Evolutionary conservation across 2,797 vertebrate species (phyloP).

Genomic region (Rhinogobio ventralis): DNA sequence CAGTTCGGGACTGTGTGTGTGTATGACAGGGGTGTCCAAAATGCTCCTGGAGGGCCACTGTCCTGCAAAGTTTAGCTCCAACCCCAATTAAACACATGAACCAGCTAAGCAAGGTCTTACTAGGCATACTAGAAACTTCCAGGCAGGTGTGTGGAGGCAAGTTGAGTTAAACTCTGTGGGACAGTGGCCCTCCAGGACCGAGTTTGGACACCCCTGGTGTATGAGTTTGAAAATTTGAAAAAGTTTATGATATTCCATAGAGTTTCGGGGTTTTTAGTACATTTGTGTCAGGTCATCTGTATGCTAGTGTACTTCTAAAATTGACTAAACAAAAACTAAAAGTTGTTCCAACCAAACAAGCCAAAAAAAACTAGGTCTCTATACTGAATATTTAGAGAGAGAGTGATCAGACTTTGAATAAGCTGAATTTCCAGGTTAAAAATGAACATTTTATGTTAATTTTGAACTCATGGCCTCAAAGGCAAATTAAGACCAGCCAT

Average conservation of each 20-base stretch:
- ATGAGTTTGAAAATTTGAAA: neutral
- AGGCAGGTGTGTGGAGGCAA: no score
- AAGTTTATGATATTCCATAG: neutral
- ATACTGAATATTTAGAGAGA: neutral
- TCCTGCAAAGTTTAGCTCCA: no score
- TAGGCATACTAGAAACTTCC: no score
- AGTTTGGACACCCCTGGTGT: no score
- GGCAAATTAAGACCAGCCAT: neutral
- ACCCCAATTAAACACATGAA: no score
- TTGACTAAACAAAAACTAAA: neutral
- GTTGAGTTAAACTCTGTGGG: no score
- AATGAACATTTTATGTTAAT: slow-evolving; percentile 1
- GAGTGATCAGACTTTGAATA: neutral
- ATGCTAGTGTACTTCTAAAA: neutral
- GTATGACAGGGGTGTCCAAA: no score
- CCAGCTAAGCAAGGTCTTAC: no score
- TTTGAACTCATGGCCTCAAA: slow-evolving; percentile 3
- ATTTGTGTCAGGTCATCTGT: neutral
- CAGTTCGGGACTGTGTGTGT: neutral
- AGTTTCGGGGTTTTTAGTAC: neutral
- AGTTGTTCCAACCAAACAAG: neutral
- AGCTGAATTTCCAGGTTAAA: neutral
- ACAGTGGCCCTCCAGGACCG: no score
- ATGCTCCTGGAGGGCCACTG: no score
- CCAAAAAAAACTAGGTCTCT: neutral